Evolutionary conservation across 1,140 invertebrate species (phyloP).

Genomic region (Drosophila erecta): DNA sequence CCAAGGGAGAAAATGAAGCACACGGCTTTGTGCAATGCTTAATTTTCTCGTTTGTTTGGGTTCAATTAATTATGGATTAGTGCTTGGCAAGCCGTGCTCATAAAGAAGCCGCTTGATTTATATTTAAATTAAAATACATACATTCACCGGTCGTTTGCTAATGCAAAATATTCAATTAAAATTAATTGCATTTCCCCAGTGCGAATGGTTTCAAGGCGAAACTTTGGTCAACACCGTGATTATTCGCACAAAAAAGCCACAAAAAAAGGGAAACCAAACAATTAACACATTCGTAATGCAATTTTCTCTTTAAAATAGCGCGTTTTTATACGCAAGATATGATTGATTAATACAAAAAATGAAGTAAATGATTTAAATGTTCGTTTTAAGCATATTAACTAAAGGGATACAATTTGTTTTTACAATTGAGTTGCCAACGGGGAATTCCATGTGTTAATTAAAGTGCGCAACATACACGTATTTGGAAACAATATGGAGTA

Average conservation of each 20-base stretch:
- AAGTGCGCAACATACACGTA: no score
- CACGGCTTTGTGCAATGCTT: constrained; percentile 30
- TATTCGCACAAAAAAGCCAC: not conserved
- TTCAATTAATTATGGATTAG: constrained; percentile 55
- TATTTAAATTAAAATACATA: constrained; percentile 43
- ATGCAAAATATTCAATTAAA: constrained; percentile 48
- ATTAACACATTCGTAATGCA: constrained; percentile 33
- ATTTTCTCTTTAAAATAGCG: constrained; percentile 5
- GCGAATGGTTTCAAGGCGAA: constrained; percentile 29
- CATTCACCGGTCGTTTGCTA: constrained; percentile 42
- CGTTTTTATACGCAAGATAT: constrained; percentile 11
- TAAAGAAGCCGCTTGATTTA: constrained; percentile 41
- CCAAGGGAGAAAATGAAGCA: constrained; percentile 17
- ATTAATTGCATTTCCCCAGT: constrained; percentile 46
- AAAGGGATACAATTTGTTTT: not conserved
- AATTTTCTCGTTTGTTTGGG: constrained; percentile 45
- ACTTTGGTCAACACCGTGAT: constrained; percentile 3
- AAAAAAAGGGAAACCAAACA: constrained; percentile 25
- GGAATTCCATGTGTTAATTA: no score
- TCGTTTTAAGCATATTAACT: constrained; percentile 4
- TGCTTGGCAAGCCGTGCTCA: constrained; percentile 13
- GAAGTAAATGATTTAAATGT: constrained; percentile 5
- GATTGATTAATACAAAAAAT: constrained; percentile 22
- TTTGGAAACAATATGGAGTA: no score
- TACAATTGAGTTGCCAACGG: no score